Evolutionary conservation across 2,797 vertebrate species (phyloP).

Genomic region (Pangasius krempfi): DNA sequence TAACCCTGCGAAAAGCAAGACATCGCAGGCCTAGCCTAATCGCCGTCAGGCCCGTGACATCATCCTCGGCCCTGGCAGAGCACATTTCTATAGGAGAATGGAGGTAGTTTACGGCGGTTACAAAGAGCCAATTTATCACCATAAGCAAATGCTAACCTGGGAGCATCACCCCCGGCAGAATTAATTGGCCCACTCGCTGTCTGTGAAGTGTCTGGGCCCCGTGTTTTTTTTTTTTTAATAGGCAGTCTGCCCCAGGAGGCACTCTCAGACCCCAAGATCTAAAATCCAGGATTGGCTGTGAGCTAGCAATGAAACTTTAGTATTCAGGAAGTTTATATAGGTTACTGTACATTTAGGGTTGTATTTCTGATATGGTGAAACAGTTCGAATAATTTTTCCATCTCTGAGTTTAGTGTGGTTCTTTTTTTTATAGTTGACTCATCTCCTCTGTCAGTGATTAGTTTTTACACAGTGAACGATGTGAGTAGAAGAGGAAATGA

Average conservation of each 20-base stretch:
- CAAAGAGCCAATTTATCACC: conserved; percentile 82
- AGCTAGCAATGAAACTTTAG: neutral
- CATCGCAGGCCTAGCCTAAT: conserved; percentile 70
- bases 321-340: conserved; percentile 17
- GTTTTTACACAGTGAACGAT: conserved; percentile 44
- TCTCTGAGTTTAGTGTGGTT: neutral
- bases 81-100: conserved; percentile 62
- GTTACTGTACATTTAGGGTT: neutral
- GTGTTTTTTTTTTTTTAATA: conserved; percentile 67
- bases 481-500: conserved; percentile 50
- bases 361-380: neutral
- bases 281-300: conserved; percentile 42
- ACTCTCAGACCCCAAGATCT: conserved; percentile 62
- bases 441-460: conserved; percentile 36
- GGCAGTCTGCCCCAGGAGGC: conserved; percentile 73
- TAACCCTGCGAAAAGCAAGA: conserved; percentile 73
- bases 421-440: conserved; percentile 3
- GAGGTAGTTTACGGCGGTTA: conserved; percentile 72
- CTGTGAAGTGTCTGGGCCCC: conserved; percentile 80
- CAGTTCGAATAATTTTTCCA: neutral
- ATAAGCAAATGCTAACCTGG: conserved; percentile 81
- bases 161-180: conserved; percentile 77
- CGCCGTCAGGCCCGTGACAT: conserved; percentile 71
- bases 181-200: conserved; percentile 78
- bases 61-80: conserved; percentile 68